Evolutionary conservation across 1,140 invertebrate genomes (phyloP), one percentile per base, ranked within the genome.

Genomic region (Zaprionus camerounensis): DNA sequence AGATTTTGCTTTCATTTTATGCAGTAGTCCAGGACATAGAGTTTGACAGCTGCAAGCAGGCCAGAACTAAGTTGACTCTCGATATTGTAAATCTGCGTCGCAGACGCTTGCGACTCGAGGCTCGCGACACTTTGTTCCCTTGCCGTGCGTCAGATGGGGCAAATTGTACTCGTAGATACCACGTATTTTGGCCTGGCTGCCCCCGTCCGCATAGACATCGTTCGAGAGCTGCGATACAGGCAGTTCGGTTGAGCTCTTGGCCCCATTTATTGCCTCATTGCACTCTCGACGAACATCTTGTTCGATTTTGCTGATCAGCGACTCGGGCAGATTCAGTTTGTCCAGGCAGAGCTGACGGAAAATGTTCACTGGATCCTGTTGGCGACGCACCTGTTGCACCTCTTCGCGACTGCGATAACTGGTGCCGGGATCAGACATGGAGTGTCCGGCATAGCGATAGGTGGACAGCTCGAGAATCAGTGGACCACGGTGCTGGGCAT

Each of bases 351-450:
- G 94, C 67, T 95, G 93, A 83, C 94, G 97, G 93, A 98, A 98
- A 5, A 95, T 95, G 1, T 96, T 96, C 76, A 99, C 98, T 2
- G 98, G 97, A 94, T 99, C 98, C 59, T 97, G 92, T 26, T 95
- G 97, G 92, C 97, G 96, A 24, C 98, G 93, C 1, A 98, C 96
- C 94, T 98, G 96, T 93, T 98, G 96, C 61, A 99, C 95, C 93
- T 98, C 97, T 78, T 98, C 97, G 41, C 98, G 94, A 0, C 97
- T 95, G 63, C 96, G 93, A 93, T 97, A 96, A 71, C 95, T 96
- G 13, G 96, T 96, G 24, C 96, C 96, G 2, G 96, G 96, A 94
- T 97, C 96, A 2, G 96, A 96, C 96, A 97, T 97, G 2, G 96
- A 96, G 93, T 97, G 96, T 0, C 96, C 96, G 5, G 94, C 95